Evolutionary conservation across 2,888 invertebrate genomes (phyloP), one percentile per base, ranked within the genome.

Genomic region (Limnephilus rhombicus): DNA sequence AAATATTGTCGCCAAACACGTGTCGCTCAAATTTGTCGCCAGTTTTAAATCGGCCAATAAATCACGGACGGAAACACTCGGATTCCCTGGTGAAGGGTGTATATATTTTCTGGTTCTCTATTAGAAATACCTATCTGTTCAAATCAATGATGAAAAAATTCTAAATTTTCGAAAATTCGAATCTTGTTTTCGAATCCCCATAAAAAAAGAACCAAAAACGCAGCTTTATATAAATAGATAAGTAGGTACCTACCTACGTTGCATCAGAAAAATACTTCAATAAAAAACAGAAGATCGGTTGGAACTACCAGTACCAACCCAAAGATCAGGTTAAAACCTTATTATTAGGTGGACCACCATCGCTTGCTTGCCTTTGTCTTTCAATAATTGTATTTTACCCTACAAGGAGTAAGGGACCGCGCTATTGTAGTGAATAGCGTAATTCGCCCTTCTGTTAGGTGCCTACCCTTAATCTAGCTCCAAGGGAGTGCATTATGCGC

Each of bases 401-500:
- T 83, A 37, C 37, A 83, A 83, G 83, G 37, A 83, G 83, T 24
- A 68, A 68, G 68, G 68, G 68, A 7, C n/a, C 83, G 37, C 34
- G 37, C 31, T 83, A 24, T 86, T 86, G 86, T 86, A 86, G 86
- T 86, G 37, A 86, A 86, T 86, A 49, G 49, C n/a, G 49, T 86
- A 86, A 49, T 86, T 86, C 86, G 49, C 86, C 86, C 86, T 86
- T 34, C 86, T 86, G 86, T 49, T 86, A n/a, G 45, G 29, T 45
- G 86, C 41, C 49, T 29, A 45, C 29, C 45, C 37, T 45, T 45
- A 37, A 45, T 45, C 41, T 45, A 29, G 24, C 87, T 53, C 68
- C 87, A 13, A 53, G 87, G 87, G 87, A 87, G 87, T 53, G 87
- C 87, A 87, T 87, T 87, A 87, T 87, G 87, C 68, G 87, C 87